Percentiles rank a stretch among this genome's conserved stretches.
These are phyloP conservation scores for Characodon lateralis DNA, from an alignment of 2,797 vertebrate genomes.

Conservation along the genomic window DNA sequence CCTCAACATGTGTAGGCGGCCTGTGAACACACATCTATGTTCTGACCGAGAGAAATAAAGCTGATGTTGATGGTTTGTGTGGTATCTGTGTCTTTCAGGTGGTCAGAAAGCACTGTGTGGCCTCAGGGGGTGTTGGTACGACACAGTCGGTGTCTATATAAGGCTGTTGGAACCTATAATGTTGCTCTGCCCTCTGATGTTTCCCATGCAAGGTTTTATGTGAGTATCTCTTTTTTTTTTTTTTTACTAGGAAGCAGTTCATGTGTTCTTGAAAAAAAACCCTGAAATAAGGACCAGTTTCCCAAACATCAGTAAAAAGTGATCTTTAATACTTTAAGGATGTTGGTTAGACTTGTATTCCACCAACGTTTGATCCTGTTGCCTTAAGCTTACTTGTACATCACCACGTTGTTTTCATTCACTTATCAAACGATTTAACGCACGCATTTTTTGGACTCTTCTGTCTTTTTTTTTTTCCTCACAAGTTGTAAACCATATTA, in stretches of 20 bases:
- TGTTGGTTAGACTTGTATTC: background rate
- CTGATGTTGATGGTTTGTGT: conserved; percentile 1
- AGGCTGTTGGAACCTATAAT: conserved; percentile 94
- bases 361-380: background rate
- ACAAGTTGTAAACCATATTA: too few species aligned
- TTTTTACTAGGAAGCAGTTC: background rate
- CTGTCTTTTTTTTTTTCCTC: too few species aligned
- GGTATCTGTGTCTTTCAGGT: conserved; percentile 80
- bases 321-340: too few species aligned
- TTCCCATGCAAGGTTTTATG: conserved; percentile 97
- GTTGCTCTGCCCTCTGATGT: conserved; percentile 97
- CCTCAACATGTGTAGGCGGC: conserved; percentile 95
- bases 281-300: background rate
- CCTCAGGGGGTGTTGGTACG: conserved; percentile 97
- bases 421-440: background rate
- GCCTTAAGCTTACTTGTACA: background rate
- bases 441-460: background rate
- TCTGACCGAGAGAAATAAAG: background rate
- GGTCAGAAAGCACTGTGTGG: conserved; percentile 98
- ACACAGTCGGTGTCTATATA: conserved; percentile 94
- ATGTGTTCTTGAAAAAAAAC: background rate
- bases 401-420: background rate
- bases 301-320: too few species aligned
- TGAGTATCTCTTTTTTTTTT: conserved; percentile 78
- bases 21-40: background rate